Conservation (phyloP, 2,113 vertebrate species). For the Ranitomeya imitator region DNA sequence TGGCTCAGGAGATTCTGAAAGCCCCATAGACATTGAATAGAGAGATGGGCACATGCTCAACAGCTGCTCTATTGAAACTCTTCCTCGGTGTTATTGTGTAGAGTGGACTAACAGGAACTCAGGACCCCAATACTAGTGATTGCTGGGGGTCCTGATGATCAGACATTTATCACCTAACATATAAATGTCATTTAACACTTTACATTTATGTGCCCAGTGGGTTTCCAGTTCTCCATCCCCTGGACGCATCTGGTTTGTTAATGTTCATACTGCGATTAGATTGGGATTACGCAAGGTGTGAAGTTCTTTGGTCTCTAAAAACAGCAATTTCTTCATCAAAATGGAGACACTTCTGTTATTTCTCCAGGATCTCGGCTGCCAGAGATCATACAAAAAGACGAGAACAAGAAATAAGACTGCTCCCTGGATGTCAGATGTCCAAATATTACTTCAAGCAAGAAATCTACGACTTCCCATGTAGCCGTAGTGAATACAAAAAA, state of each 20-base stretch:
- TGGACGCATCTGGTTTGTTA: background rate
- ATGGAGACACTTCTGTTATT: background rate
- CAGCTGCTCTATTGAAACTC: no score
- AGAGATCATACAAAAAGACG: background rate
- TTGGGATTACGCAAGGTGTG: background rate
- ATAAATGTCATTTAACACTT: no score
- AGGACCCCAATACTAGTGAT: no score
- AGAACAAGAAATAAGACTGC: background rate
- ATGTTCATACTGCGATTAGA: background rate
- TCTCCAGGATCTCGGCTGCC: background rate
- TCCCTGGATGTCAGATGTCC: background rate
- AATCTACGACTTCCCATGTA: background rate
- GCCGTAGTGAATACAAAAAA: background rate
- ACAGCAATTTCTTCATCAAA: background rate
- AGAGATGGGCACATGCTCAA: no score
- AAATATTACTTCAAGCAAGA: background rate
- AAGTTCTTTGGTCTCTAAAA: background rate
- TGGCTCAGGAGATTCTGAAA: no score
- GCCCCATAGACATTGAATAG: no score
- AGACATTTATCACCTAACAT: no score
- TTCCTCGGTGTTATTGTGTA: no score
- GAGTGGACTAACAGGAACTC: no score
- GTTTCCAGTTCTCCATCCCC: background rate
- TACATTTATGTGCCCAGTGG: no score
- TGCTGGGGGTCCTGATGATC: no score